A percentile compares a stretch with the other conserved stretches of the same genome.
These are phyloP conservation scores for Ceraclea dissimilis DNA, from an alignment of 2,888 invertebrate species.

Conservation along the genomic window DNA sequence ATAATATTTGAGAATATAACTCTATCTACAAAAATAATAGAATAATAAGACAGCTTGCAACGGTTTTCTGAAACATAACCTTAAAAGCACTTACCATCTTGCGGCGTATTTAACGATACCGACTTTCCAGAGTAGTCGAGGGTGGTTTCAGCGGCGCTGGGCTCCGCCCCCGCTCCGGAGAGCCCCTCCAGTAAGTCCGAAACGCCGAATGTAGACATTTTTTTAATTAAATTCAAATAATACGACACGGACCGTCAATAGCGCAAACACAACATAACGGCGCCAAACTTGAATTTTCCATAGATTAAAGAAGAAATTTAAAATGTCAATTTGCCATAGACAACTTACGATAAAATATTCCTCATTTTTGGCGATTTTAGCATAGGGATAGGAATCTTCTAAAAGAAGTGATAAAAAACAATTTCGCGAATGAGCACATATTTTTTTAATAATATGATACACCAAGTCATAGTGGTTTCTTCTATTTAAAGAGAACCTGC, in stretches of 20 bases:
- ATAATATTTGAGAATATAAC: neutral
- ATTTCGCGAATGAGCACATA: no score
- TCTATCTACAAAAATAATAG: neutral
- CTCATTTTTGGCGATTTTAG: no score
- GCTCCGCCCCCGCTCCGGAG: neutral
- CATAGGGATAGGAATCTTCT: no score
- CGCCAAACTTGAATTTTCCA: no score
- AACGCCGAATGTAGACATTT: neutral
- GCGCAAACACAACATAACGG: neutral
- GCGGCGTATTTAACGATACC: slow-evolving; percentile 67
- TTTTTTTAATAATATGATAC: no score
- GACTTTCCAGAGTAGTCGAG: slow-evolving; percentile 77
- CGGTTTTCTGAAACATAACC: slow-evolving; percentile 24
- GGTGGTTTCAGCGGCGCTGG: neutral
- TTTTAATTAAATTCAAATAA: neutral
- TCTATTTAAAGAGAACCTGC: no score
- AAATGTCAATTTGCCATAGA: no score
- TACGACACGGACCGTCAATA: neutral
- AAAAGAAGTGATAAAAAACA: no score
- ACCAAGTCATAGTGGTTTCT: no score
- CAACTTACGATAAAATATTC: no score
- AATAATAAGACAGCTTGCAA: neutral
- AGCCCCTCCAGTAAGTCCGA: neutral
- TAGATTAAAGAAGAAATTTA: no score
- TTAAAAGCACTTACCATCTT: slow-evolving; percentile 60